Conservation (phyloP, 1,140 invertebrate species). For the Zaprionus camerounensis region DNA sequence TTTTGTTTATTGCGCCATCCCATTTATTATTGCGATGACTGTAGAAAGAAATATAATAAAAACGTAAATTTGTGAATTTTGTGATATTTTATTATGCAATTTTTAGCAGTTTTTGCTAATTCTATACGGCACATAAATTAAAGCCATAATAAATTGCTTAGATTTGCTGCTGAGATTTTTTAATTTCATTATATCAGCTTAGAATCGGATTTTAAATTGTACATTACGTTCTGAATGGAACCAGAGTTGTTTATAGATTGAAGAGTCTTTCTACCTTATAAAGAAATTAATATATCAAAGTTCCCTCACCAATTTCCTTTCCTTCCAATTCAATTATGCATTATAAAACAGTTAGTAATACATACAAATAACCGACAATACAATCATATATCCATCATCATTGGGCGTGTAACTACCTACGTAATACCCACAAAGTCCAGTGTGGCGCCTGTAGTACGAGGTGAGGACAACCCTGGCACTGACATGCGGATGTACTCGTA, state of each 20-base stretch:
- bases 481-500: constrained; percentile 52
- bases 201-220: background rate
- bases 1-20: background rate
- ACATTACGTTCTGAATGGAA: background rate
- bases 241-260: background rate
- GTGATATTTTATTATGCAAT: background rate
- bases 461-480: background rate
- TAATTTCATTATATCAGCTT: constrained; percentile 3
- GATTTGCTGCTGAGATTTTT: constrained; percentile 3
- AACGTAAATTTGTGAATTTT: constrained; percentile 7
- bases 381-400: background rate
- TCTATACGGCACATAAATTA: background rate
- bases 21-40: background rate
- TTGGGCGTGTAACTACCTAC: background rate
- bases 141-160: constrained; percentile 8
- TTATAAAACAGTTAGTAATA: background rate
- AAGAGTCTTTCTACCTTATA: background rate
- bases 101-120: background rate
- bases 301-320: background rate
- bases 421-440: background rate
- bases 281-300: background rate
- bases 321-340: background rate
- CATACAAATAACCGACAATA: background rate
- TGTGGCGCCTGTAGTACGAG: constrained; percentile 34
- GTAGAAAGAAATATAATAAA: background rate